These are phyloP conservation scores for Meda fulgida DNA, from an alignment of 2,797 vertebrate genomes.

Conservation along the genomic window DNA sequence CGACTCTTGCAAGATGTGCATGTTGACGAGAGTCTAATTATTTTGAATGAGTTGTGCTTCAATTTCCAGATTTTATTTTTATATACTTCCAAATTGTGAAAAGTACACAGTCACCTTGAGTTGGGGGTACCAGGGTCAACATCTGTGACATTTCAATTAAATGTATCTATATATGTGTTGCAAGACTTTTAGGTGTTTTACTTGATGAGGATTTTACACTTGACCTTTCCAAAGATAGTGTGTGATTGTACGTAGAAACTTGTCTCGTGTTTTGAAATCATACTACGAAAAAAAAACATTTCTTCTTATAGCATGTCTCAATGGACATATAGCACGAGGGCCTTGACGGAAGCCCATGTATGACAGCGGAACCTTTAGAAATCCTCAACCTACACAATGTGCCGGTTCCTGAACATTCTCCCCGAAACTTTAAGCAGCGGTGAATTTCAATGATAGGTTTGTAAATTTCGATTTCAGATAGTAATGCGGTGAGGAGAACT, in stretches of 20 bases:
- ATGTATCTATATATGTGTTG: not conserved
- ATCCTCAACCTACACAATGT: conserved; percentile 47
- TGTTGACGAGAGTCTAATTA: not conserved
- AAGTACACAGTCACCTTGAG: not conserved
- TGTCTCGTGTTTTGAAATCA: not conserved
- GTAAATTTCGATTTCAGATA: conserved; percentile 33
- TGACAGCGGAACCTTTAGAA: conserved; percentile 36
- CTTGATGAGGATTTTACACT: not conserved
- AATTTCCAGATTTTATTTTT: not conserved
- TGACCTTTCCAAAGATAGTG: not conserved
- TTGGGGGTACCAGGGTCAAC: not conserved
- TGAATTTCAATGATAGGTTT: conserved; percentile 17
- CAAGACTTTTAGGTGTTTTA: not conserved
- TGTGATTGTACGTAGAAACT: not conserved
- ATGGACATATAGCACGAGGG: not conserved
- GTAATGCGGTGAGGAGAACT: conserved; percentile 47
- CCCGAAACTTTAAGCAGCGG: conserved; percentile 44
- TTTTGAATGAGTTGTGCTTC: not conserved
- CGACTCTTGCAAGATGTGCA: not conserved
- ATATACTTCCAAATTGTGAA: not conserved
- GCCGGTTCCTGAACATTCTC: conserved; percentile 30
- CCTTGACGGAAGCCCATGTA: not conserved
- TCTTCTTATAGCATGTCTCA: not conserved
- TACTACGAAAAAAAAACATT: not conserved
- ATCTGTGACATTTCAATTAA: not conserved